Evolutionary conservation across 2,888 invertebrate species (phyloP), one percentile per base, ranked within the genome.

Genomic region (Pogonocherus hispidulus): DNA sequence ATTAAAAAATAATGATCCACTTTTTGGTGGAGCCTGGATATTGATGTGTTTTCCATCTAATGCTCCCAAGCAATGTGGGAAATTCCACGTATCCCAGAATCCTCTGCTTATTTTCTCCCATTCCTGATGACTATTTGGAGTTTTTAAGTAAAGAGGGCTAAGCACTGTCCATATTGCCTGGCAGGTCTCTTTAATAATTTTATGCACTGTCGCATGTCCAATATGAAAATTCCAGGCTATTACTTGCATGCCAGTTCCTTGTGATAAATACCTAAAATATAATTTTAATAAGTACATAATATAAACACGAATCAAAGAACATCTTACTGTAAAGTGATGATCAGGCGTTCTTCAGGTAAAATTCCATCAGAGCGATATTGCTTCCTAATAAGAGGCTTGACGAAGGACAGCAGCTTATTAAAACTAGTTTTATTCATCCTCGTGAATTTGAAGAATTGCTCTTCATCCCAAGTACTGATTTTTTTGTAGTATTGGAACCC

Each of bases 201-300:
- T 51, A 20, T 51, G 51, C 3, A 51, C 51, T 20, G 51, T 51
- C 11, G 51, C 11, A 51, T 22, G 51, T 18, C 51, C 51, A n/a
- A 51, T 22, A 22, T 51, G 14, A n/a, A 51, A 51, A 11, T 3
- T 51, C 51, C 51, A 22, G 3, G 51, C 51, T 20, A 51, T 9
- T 1, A 22, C 18, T n/a, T 51, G 51, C 51, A 51, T 51, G 11
- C 19, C 20, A 11, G 51, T 67, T 5, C 27, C 54, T 23, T 54
- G 54, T 54, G 54, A 54, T 54, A 54, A 35, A 54, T 23, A 54
- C 14, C 20, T 54, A 23, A 11, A 18, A n/a, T n/a, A n/a, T n/a
- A n/a, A n/a, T n/a, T n/a, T n/a, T n/a, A n/a, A n/a, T n/a, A n/a
- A n/a, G n/a, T n/a, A n/a, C n/a, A n/a, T n/a, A n/a, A n/a, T n/a